Percentiles rank a stretch among this genome's conserved stretches.
Conservation (phyloP, 2,888 invertebrate species). For the Acanthosepion esculentum region DNA sequence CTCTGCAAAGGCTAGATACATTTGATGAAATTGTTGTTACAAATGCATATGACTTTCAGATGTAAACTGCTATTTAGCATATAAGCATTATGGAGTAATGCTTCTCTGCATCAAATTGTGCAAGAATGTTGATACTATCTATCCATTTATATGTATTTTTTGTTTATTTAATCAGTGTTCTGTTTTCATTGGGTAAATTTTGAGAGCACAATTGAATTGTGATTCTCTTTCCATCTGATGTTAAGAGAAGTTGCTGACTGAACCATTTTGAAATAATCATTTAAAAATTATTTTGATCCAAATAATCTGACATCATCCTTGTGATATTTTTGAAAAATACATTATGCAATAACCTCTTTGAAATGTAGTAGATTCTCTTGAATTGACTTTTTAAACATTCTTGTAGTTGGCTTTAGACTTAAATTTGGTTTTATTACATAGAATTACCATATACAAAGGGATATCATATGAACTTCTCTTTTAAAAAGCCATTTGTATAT, state of each 20-base stretch:
- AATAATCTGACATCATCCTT: background rate
- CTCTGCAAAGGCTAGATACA: background rate
- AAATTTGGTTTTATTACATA: background rate
- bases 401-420: background rate
- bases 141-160: background rate
- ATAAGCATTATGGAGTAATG: too few relatives aligned
- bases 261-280: background rate
- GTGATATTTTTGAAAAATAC: background rate
- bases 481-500: constrained; percentile 21
- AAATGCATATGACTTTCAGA: background rate
- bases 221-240: background rate
- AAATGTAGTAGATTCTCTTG: background rate
- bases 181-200: background rate
- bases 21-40: background rate
- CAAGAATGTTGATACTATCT: too few relatives aligned
- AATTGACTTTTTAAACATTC: background rate
- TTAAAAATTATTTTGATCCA: background rate
- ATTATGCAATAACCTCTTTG: background rate
- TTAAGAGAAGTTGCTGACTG: background rate
- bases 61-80: too few relatives aligned
- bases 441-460: background rate
- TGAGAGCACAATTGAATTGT: background rate
- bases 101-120: too few relatives aligned
- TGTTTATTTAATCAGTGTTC: background rate
- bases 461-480: background rate